Evolutionary conservation across 30 jellyfish, hydroid and myxozoan species (phyloP).

Genomic region (Catostylus mosaicus): DNA sequence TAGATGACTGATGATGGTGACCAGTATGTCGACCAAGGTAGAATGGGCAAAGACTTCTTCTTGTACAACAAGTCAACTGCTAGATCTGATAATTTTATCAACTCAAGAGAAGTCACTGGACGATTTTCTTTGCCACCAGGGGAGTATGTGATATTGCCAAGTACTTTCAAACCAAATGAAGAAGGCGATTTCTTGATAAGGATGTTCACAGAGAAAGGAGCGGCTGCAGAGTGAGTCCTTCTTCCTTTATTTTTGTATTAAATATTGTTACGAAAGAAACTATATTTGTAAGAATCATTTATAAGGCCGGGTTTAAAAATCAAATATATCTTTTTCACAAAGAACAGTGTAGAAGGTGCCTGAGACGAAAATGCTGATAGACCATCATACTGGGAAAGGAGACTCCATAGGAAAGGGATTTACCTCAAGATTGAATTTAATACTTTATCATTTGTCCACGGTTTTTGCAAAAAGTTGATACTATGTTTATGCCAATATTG

Average conservation of each 20-base stretch:
- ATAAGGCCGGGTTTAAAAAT: too few species aligned
- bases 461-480: too few species aligned
- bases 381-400: too few species aligned
- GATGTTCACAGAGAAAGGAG: conserved; percentile 95
- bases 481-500: too few species aligned
- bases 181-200: conserved; percentile 96
- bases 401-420: too few species aligned
- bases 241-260: too few species aligned
- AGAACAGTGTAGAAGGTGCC: too few species aligned
- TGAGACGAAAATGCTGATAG: too few species aligned
- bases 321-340: neutral
- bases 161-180: conserved; percentile 90
- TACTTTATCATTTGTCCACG: too few species aligned
- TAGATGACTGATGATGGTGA: conserved; percentile 85
- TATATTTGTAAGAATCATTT: too few species aligned
- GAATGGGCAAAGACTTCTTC: conserved; percentile 88
- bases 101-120: conserved; percentile 96
- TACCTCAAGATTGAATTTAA: too few species aligned
- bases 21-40: conserved; percentile 67
- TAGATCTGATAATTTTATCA: conserved; percentile 92
- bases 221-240: conserved; percentile 67
- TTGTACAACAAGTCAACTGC: conserved; percentile 92
- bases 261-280: too few species aligned
- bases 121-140: conserved; percentile 97
- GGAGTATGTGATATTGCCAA: conserved; percentile 83